Percentiles rank a stretch among this genome's conserved stretches.
These are phyloP conservation scores for Odiellus spinosus DNA, from an alignment of 2,888 invertebrate species.

Conservation along the genomic window DNA sequence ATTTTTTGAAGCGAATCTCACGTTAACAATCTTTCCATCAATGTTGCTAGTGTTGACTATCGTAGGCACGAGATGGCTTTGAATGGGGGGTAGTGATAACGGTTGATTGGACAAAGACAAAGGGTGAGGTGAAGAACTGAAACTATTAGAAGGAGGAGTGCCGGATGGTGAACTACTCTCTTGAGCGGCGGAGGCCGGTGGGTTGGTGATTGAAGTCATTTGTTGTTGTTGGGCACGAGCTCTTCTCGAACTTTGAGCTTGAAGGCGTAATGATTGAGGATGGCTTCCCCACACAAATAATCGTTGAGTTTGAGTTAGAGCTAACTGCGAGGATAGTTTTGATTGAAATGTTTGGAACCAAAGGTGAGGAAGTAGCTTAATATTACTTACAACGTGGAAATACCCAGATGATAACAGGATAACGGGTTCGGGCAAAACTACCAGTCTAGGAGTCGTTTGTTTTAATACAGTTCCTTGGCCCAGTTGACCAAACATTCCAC, in stretches of 20 bases:
- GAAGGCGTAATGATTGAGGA: slow-evolving; percentile 51
- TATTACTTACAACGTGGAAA: slow-evolving; percentile 62
- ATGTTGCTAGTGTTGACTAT: slow-evolving; percentile 21
- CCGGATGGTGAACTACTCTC: too few species aligned
- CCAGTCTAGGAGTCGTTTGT: slow-evolving; percentile 36
- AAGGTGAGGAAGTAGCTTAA: not conserved
- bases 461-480: slow-evolving; percentile 33
- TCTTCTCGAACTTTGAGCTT: slow-evolving; percentile 38
- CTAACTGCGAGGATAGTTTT: slow-evolving; percentile 39
- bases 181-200: too few species aligned
- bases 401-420: slow-evolving; percentile 44
- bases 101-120: too few species aligned
- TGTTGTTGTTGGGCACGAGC: slow-evolving; percentile 5
- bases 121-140: too few species aligned
- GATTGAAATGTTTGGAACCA: not conserved
- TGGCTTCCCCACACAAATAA: slow-evolving; percentile 61
- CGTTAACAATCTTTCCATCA: too few species aligned
- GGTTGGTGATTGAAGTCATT: too few species aligned
- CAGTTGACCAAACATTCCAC: slow-evolving; percentile 63
- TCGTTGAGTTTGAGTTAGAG: slow-evolving; percentile 44
- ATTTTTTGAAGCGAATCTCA: too few species aligned
- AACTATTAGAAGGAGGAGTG: too few species aligned
- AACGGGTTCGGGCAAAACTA: slow-evolving; percentile 40
- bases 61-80: slow-evolving; percentile 24
- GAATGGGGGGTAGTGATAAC: slow-evolving; percentile 5